A percentile compares a stretch with the other conserved stretches of the same genome.
phyloP scores from a whole-genome alignment of 2,797 vertebrate species.

The Liasis olivaceus region DNA sequence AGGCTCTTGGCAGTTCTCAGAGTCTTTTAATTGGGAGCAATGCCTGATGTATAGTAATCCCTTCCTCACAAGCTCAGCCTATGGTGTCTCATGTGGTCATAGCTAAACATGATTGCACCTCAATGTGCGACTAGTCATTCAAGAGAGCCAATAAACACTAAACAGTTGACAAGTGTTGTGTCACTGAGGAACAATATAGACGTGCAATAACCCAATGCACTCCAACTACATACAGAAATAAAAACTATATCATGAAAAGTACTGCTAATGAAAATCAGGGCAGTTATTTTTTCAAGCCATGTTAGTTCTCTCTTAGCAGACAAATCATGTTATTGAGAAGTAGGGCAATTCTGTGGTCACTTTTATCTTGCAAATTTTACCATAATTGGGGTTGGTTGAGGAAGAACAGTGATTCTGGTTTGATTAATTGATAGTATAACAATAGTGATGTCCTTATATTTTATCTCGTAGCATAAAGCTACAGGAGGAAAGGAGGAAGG shows the following conservation, averaged over 20 bases:
- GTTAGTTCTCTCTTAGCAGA: not conserved
- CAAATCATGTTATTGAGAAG: constrained; percentile 54
- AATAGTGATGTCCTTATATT: constrained; percentile 60
- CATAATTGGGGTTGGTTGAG: constrained; percentile 56
- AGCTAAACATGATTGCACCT: not conserved
- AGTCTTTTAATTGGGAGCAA: not conserved
- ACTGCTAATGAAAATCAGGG: not conserved
- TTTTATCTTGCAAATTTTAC: constrained; percentile 69
- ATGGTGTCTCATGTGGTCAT: not conserved
- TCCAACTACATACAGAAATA: not conserved
- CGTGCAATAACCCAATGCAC: not conserved
- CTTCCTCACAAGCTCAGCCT: not conserved
- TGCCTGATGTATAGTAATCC: not conserved
- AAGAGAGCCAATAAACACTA: not conserved
- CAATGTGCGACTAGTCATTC: not conserved
- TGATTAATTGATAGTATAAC: constrained; percentile 76
- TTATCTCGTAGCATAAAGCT: constrained; percentile 1
- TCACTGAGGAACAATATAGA: not conserved
- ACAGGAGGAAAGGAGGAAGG: not conserved
- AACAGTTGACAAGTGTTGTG: not conserved
- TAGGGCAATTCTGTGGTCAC: constrained; percentile 69
- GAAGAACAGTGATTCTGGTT: constrained; percentile 62
- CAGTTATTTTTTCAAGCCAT: not conserved
- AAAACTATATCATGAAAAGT: not conserved
- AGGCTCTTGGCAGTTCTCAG: not conserved